phyloP scores from a whole-genome alignment of 2,797 vertebrate genomes.

The Ibycter americanus region DNA sequence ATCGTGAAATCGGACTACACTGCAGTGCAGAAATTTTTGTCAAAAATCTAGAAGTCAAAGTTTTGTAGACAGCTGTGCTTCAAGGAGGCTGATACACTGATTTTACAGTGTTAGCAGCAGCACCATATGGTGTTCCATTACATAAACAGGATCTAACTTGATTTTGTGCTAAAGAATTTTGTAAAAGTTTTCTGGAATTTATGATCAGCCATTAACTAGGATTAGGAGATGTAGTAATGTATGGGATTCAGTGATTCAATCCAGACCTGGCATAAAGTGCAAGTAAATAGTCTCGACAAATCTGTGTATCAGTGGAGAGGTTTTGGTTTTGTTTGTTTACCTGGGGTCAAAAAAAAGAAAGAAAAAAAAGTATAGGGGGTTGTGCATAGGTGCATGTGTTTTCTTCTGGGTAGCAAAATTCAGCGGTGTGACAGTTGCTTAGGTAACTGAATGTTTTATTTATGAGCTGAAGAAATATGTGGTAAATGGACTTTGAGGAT shows the following conservation, averaged over 20 bases:
- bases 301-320: not conserved
- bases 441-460: conserved; percentile 42
- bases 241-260: not conserved
- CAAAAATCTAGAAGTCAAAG: not conserved
- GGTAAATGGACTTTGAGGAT: not conserved
- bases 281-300: not conserved
- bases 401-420: conserved; percentile 18
- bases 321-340: not conserved
- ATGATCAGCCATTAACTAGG: not conserved
- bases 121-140: not conserved
- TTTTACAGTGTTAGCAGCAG: not conserved
- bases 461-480: conserved; percentile 10
- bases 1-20: not conserved
- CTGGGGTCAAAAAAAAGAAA: too few species aligned
- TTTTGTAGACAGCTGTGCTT: not conserved
- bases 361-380: not conserved
- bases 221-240: not conserved
- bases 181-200: not conserved
- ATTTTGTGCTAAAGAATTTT: not conserved
- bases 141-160: not conserved
- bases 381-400: not conserved
- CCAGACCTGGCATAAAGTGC: not conserved
- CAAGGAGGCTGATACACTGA: not conserved
- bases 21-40: not conserved
- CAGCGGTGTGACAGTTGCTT: conserved; percentile 12